These are phyloP conservation scores for Chromoteleia sp. DNA, from an alignment of 2,888 invertebrate genomes.

Conservation along the genomic window DNA sequence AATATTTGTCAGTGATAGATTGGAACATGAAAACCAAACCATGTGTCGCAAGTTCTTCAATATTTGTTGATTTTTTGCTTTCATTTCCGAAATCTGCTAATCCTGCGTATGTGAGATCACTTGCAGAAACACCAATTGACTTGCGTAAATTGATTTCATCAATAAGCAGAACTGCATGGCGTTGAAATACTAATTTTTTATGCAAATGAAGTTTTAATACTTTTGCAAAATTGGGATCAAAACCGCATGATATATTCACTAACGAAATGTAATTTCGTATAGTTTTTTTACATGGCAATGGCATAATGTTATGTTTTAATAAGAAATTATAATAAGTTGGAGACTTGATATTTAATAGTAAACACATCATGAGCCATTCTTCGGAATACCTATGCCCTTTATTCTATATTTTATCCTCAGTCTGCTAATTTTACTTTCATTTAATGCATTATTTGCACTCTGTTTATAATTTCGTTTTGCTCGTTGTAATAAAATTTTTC, in stretches of 20 bases:
- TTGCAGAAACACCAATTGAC: conserved; percentile 58
- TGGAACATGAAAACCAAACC: conserved; percentile 69
- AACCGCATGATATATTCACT: conserved; percentile 57
- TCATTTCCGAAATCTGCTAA: conserved; percentile 69
- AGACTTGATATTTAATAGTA: conserved; percentile 68
- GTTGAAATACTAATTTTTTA: conserved; percentile 38
- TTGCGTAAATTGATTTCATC: conserved; percentile 70
- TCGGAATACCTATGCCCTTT: conserved; percentile 55
- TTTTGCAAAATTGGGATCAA: conserved; percentile 64
- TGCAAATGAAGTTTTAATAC: conserved; percentile 51
- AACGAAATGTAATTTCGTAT: conserved; percentile 63
- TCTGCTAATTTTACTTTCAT: conserved; percentile 41
- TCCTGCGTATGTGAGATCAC: conserved; percentile 63
- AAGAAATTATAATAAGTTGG: conserved; percentile 63
- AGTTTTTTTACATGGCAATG: conserved; percentile 60
- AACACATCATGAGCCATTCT: conserved; percentile 67
- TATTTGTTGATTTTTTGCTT: conserved; percentile 26
- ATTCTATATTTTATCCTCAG: conserved; percentile 20
- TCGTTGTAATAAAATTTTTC: background rate
- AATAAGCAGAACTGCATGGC: conserved; percentile 59
- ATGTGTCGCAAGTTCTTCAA: conserved; percentile 61
- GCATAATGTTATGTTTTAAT: conserved; percentile 59
- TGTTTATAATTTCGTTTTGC: too few species aligned
- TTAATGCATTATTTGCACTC: too few species aligned
- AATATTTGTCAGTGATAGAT: conserved; percentile 54